Base-by-base conservation (phyloP, 2,113 vertebrate genomes). In the Podarcis raffonei region DNA sequence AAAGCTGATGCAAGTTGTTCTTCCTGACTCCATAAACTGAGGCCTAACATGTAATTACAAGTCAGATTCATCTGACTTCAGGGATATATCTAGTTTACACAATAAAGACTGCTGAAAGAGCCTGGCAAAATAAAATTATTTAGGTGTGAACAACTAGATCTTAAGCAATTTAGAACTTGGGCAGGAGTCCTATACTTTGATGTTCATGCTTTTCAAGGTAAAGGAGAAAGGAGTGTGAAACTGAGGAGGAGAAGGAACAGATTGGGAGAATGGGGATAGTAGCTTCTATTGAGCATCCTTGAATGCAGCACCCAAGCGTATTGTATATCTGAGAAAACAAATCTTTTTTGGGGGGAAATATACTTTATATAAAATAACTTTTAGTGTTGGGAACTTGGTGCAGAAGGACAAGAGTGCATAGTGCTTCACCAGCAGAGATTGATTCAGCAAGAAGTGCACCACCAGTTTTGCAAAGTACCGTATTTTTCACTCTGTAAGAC, bases 231-330 rank as follows among this genome's bases (percentile, higher is more conserved):
- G 27, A 18, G 39, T 75, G 3, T 0, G 27, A 30, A 12, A n/a
- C 8, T 53, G 1, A 6, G 69, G 1, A 0, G 7, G 35, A 5
- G 23, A 9, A 23, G 25, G 35, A 57, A 11, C n/a, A 59, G n/a
- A 57, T 35, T 20, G 48, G 22, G n/a, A 72, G 59, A 11, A 27
- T 13, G 16, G 22, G 35, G 37, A 39, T 66, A 37, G 9, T 53
- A 13, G 22, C 13, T 57, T 76, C 37, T 75, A 16, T 27, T 9
- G 18, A n/a, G 22, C 12, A 8, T 53, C 65, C 2, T 57, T 57
- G 62, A 39, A 68, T 66, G 57, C 42, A 30, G 18, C 2, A 7
- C 6, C 11, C 30, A 65, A 76, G 32, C 37, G 32, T 20, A 83
- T 25, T 37, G 15, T 15, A 8, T 69, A 5, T 87, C 20, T 68